Conservation (phyloP, 2,888 invertebrate species). For the Archips xylosteana region DNA sequence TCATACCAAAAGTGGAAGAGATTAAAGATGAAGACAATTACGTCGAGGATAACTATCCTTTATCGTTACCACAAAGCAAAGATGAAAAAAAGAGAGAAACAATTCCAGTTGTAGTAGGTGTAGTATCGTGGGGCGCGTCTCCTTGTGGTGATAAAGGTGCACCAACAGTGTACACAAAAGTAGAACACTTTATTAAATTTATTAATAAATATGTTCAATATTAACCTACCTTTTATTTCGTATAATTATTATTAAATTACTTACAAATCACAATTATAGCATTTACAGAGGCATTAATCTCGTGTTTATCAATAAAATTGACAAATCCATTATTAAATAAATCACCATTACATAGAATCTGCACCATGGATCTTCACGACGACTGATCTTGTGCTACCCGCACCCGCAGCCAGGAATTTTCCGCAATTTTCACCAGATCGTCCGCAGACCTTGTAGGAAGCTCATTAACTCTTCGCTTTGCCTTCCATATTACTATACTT, state of each 20-base stretch:
- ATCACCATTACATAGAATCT: too few relatives aligned
- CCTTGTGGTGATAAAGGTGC: slow-evolving; percentile 82
- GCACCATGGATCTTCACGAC: too few relatives aligned
- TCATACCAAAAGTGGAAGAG: slow-evolving; percentile 46
- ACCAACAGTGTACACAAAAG: slow-evolving; percentile 84
- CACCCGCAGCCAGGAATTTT: too few relatives aligned
- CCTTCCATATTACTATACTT: not conserved
- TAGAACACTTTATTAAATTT: slow-evolving; percentile 77
- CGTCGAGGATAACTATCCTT: slow-evolving; percentile 37
- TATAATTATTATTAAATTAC: slow-evolving; percentile 22
- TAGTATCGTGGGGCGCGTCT: slow-evolving; percentile 84
- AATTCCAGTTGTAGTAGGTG: slow-evolving; percentile 72
- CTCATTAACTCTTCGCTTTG: too few relatives aligned
- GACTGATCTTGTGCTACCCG: too few relatives aligned
- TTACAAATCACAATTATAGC: slow-evolving; percentile 34
- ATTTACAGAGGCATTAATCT: slow-evolving; percentile 24
- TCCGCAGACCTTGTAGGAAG: too few relatives aligned
- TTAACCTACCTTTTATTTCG: slow-evolving; percentile 40
- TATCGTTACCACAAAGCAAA: slow-evolving; percentile 33
- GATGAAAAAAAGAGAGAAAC: slow-evolving; percentile 46
- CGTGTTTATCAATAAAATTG: slow-evolving; percentile 22
- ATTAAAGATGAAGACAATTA: slow-evolving; percentile 43
- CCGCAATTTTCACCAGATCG: too few relatives aligned
- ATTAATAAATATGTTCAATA: slow-evolving; percentile 63
- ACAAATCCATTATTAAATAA: not conserved